A percentile compares a stretch with the other conserved stretches of the same genome.
Conservation (phyloP, 2,888 invertebrate genomes). For the Ochropleura leucogaster region DNA sequence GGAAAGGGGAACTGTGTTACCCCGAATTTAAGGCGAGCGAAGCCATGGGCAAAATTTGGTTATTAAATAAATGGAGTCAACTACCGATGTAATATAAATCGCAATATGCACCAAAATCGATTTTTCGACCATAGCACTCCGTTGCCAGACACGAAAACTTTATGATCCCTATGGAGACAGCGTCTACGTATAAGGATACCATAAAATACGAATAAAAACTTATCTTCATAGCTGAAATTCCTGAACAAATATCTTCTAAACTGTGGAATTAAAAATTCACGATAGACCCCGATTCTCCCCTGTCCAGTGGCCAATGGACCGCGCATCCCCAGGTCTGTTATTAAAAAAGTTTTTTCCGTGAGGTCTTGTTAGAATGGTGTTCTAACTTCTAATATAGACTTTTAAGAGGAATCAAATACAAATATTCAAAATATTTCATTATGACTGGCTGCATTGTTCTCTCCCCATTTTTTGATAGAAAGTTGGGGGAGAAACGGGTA, state of each 20-base stretch:
- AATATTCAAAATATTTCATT: slow-evolving; percentile 89
- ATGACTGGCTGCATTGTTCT: slow-evolving; percentile 77
- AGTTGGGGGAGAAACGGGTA: slow-evolving; percentile 62
- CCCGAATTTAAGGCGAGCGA: too few relatives aligned
- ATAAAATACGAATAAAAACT: slow-evolving; percentile 68
- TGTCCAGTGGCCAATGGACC: slow-evolving; percentile 41
- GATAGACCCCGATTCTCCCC: slow-evolving; percentile 46
- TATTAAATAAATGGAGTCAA: too few relatives aligned
- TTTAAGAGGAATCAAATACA: slow-evolving; percentile 82
- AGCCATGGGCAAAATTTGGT: too few relatives aligned
- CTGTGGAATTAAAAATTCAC: slow-evolving; percentile 81
- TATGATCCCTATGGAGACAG: slow-evolving; percentile 46
- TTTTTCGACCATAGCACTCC: slow-evolving; percentile 25
- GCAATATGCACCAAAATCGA: slow-evolving; percentile 21
- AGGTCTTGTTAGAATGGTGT: slow-evolving; percentile 70
- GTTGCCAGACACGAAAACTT: slow-evolving; percentile 39
- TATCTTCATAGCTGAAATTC: slow-evolving; percentile 74
- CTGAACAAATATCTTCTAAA: slow-evolving; percentile 78
- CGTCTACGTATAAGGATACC: slow-evolving; percentile 38
- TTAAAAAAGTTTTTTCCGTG: slow-evolving; percentile 58
- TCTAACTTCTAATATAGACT: slow-evolving; percentile 70
- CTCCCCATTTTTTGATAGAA: slow-evolving; percentile 76
- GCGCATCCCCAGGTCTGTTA: not conserved
- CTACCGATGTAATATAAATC: slow-evolving; percentile 12
- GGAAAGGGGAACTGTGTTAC: too few relatives aligned